These are phyloP conservation scores for Uloborus plumipes DNA, from an alignment of 2,888 invertebrate species.

Conservation along the genomic window DNA sequence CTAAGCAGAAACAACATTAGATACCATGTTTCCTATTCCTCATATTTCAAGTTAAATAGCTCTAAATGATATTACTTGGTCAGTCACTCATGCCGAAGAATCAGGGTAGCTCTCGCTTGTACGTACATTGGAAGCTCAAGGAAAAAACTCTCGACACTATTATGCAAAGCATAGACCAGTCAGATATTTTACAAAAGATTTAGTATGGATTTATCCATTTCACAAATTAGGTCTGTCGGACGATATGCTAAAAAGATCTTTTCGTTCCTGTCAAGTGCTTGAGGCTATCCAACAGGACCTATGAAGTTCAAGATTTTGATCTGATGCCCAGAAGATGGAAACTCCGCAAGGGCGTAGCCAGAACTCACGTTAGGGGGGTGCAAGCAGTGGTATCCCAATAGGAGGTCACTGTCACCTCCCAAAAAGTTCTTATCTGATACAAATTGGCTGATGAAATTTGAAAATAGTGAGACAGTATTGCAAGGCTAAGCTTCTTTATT, in stretches of 20 bases:
- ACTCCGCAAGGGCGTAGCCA: no score
- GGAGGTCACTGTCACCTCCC: no score
- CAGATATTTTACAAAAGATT: neutral
- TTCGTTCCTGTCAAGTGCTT: constrained; percentile 30
- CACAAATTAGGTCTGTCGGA: neutral
- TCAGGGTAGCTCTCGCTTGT: constrained; percentile 12
- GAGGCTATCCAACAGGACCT: neutral
- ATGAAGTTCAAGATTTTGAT: constrained; percentile 19
- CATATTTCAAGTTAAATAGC: neutral
- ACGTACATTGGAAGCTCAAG: neutral
- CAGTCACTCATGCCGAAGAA: constrained; percentile 3
- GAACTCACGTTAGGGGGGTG: no score
- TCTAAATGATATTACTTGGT: neutral
- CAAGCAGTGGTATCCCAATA: no score
- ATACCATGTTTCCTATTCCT: constrained; percentile 10
- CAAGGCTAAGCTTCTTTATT: no score
- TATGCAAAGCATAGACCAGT: neutral
- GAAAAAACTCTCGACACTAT: neutral
- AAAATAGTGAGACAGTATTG: no score
- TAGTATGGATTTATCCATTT: constrained; percentile 1
- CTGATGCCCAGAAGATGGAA: neutral
- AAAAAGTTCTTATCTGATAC: no score
- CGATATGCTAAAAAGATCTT: neutral
- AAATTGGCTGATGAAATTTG: no score
- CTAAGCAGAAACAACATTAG: constrained; percentile 17